Conservation (phyloP, 1,140 invertebrate genomes). For the Drosophila jambulina region DNA sequence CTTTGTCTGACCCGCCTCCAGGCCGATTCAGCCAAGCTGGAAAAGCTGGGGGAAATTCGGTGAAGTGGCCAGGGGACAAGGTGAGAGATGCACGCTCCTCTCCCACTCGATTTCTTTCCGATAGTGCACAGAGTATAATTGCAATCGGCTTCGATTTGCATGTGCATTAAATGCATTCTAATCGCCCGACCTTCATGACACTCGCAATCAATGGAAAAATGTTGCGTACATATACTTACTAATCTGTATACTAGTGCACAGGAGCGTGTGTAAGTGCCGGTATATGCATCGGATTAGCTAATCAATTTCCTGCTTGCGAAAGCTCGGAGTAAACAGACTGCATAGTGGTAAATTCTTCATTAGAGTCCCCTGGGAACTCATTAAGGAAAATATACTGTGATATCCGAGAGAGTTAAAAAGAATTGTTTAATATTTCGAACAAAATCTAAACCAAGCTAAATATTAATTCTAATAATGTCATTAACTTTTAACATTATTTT, state of each 20-base stretch:
- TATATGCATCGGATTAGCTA: constrained; percentile 46
- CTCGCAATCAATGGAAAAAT: constrained; percentile 71
- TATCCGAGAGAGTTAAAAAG: neutral
- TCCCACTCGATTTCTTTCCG: constrained; percentile 2
- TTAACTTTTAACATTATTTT: too few relatives aligned
- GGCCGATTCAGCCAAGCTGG: neutral
- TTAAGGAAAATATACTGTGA: neutral
- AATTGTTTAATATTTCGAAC: neutral
- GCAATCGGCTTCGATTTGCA: constrained; percentile 44
- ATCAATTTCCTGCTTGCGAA: constrained; percentile 59
- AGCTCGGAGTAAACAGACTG: constrained; percentile 12
- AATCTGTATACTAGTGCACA: constrained; percentile 31
- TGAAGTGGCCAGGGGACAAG: constrained; percentile 4
- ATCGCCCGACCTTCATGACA: constrained; percentile 69
- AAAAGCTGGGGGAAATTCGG: neutral
- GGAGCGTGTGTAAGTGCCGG: constrained; percentile 30
- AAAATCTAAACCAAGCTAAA: neutral
- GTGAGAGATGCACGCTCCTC: constrained; percentile 2
- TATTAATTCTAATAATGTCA: neutral
- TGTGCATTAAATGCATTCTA: constrained; percentile 64
- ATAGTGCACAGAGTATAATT: constrained; percentile 12
- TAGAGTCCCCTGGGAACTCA: neutral
- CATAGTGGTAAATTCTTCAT: neutral
- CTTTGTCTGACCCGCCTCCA: constrained; percentile 24
- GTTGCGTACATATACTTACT: constrained; percentile 36